Conservation (phyloP, 2,888 invertebrate species). For the Sepiola atlantica region DNA sequence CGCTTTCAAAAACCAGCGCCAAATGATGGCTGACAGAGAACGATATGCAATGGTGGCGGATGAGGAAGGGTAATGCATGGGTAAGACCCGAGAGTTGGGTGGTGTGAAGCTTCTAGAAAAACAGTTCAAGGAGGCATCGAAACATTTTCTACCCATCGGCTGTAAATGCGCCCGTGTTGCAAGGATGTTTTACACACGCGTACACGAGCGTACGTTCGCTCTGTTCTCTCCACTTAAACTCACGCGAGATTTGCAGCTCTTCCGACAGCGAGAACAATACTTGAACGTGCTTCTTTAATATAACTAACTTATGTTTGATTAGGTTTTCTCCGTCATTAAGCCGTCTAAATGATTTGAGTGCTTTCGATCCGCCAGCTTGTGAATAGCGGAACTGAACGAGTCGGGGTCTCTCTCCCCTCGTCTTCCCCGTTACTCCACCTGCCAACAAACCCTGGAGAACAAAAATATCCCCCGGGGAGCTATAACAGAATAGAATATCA, state of each 20-base stretch:
- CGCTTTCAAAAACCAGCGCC: not conserved
- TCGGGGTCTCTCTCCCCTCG: not conserved
- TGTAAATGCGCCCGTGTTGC: not conserved
- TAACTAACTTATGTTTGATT: slow-evolving; percentile 21
- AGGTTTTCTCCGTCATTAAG: slow-evolving; percentile 14
- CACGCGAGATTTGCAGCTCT: not conserved
- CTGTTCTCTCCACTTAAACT: not conserved
- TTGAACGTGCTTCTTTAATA: slow-evolving; percentile 32
- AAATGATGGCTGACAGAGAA: not conserved
- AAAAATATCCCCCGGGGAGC: slow-evolving; percentile 18
- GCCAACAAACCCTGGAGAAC: not conserved
- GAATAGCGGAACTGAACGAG: not conserved
- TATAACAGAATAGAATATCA: not conserved
- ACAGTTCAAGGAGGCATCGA: slow-evolving; percentile 23
- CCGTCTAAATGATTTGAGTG: slow-evolving; percentile 6
- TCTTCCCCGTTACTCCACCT: not conserved
- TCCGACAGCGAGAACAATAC: not conserved
- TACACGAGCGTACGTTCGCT: not conserved
- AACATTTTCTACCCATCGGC: not conserved
- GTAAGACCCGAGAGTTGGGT: not conserved
- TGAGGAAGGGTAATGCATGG: not conserved
- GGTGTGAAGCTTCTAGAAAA: not conserved
- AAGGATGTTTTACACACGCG: not conserved
- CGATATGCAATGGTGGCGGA: not conserved
- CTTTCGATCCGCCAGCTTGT: not conserved